Base-by-base conservation (phyloP, 1,140 invertebrate genomes). In the Micrasema minimum region DNA sequence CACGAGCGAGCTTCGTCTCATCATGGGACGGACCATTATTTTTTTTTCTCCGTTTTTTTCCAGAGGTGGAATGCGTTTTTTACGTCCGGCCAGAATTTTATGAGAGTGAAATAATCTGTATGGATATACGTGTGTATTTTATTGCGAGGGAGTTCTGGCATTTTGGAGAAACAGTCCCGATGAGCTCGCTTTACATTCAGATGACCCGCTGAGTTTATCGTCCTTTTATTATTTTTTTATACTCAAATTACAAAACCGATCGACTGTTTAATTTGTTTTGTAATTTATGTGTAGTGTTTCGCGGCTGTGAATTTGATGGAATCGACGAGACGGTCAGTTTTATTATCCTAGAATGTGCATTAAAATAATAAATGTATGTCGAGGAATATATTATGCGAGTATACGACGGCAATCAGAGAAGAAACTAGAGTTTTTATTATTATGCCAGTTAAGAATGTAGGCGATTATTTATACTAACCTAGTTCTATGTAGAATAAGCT, bases 11-110 rank as follows among this genome's bases (percentile, higher is more conserved):
- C 69, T 35, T 65, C 62, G 69, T 55, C 66, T 68, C 69, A 68
- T 64, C 68, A 74, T 74, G 72, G 72, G 72, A 68, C 66, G 69
- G 65, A 70, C 66, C 73, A 71, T 75, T 71, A 69, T 66, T 59
- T 51, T 68, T 67, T 71, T 71, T 64, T 71, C 57, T 9, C 22
- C 37, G 18, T 55, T 66, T 71, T 72, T 69, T 72, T 69, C 62
- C 45, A 69, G 45, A 74, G 72, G 69, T 72, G 73, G 73, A 75
- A 75, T 75, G 73, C 69, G 69, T 69, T 72, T 71, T 75, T 75
- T 71, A 75, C 73, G 69, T 74, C 59, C 66, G 69, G 66, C 53
- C 73, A 75, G 73, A 75, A 71, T 75, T 74, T 75, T 75, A 75
- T 72, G 73, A 50, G 73, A 75, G 67, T 75, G 59, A 71, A 75